Evolutionary conservation across 1,140 invertebrate species (phyloP).

Genomic region (Trachymyrmex septentrionalis): DNA sequence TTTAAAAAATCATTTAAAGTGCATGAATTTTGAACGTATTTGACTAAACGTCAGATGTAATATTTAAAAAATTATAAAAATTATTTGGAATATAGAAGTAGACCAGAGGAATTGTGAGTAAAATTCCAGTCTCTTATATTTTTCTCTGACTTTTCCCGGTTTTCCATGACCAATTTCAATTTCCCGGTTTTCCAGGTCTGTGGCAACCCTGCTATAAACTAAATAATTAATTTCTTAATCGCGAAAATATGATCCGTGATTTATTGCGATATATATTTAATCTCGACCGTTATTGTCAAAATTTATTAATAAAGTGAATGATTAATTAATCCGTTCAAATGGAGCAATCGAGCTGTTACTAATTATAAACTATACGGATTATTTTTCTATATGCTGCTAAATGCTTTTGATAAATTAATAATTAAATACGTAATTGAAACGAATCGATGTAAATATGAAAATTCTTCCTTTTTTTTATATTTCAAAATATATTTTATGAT

Average conservation of each 20-base stretch:
- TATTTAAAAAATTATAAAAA: too few species aligned
- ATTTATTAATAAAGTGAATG: neutral
- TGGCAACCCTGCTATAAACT: neutral
- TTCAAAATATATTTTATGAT: neutral
- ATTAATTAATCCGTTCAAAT: neutral
- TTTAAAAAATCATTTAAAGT: too few species aligned
- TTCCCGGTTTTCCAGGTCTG: too few species aligned
- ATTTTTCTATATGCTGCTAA: constrained; percentile 6
- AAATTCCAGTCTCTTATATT: too few species aligned
- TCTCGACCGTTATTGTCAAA: neutral
- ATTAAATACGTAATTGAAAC: neutral
- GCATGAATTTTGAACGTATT: too few species aligned
- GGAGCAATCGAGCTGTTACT: neutral
- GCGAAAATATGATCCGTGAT: neutral
- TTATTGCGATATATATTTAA: neutral
- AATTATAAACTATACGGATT: neutral
- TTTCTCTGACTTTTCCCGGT: too few species aligned
- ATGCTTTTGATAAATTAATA: constrained; percentile 2
- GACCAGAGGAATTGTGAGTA: too few species aligned
- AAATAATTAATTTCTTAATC: neutral
- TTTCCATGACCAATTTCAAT: too few species aligned
- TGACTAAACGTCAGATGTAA: too few species aligned
- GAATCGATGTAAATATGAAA: neutral
- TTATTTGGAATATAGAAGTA: too few species aligned
- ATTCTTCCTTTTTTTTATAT: neutral